Evolutionary conservation across 2,888 invertebrate species (phyloP), one percentile per base, ranked within the genome.

Genomic region (Harpalus rubripes): DNA sequence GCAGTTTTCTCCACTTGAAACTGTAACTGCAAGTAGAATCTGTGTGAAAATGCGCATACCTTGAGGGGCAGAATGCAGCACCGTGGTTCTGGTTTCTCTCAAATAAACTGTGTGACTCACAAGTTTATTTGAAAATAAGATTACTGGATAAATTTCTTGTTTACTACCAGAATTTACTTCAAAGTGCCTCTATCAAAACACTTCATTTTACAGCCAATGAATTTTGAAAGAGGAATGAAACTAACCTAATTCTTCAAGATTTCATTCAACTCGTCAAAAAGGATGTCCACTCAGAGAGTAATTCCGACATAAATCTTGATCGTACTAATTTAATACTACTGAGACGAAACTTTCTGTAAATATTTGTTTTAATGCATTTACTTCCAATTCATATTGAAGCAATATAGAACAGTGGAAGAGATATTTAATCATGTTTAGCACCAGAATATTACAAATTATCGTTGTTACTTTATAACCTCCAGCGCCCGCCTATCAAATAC

Each of bases 41-140:
- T 63, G 5, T 15, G 12, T 26, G 22, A 63, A 63, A 63, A 63
- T 26, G 63, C 63, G 63, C 26, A 63, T 63, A 26, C 22, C 63
- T n/a, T 7, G 4, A 5, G 12, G 63, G 63, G 12, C 22, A 63
- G 26, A 18, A 59, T 59, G 59, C 59, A 59, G 59, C 5, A 1
- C 26, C 1, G 63, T 26, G 26, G 12, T 26, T 18, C 18, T n/a
- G 22, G 16, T 16, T 61, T 10, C 56, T 6, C 59, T 15, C 22
- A 63, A 26, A 63, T 63, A 63, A 63, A 63, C 26, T 63, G 63
- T 63, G 26, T 18, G 63, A 22, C 63, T 63, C 18, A 7, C 26
- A 26, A 63, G 63, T 63, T 63, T 68, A 68, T 68, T 68, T 68
- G 39, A 68, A 68, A 68, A 68, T 68, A 68, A 68, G 68, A 68